Evolutionary conservation across 2,888 invertebrate species (phyloP).

Genomic region (Tenthredo notha): DNA sequence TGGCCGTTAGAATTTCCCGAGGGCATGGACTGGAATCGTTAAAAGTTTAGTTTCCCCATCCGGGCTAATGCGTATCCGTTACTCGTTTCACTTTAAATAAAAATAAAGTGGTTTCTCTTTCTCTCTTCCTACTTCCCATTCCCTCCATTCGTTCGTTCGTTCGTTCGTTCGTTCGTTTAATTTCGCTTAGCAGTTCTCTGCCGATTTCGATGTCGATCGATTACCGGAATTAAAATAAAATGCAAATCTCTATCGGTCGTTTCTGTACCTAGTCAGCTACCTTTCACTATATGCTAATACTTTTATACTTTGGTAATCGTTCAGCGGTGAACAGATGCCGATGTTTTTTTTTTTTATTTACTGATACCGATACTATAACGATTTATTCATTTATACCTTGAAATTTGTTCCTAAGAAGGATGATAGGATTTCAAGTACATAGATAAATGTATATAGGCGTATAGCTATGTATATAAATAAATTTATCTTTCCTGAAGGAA

Average conservation of each 20-base stretch:
- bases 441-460: constrained; percentile 56
- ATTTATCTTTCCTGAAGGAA: constrained; percentile 10
- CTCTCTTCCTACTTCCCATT: not conserved
- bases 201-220: constrained; percentile 68
- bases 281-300: constrained; percentile 75
- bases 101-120: constrained; percentile 44
- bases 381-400: not conserved
- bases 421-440: constrained; percentile 65
- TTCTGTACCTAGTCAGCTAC: constrained; percentile 56
- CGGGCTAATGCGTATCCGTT: constrained; percentile 71
- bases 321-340: constrained; percentile 73
- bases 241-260: constrained; percentile 71
- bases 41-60: constrained; percentile 65
- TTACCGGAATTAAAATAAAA: constrained; percentile 78
- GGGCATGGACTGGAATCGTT: constrained; percentile 19
- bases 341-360: constrained; percentile 72
- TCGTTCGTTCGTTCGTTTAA: constrained; percentile 64
- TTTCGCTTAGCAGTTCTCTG: constrained; percentile 60
- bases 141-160: not conserved
- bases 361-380: not conserved
- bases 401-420: constrained; percentile 56
- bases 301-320: constrained; percentile 72
- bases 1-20: constrained; percentile 52
- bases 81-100: constrained; percentile 33
- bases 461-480: constrained; percentile 46